These are phyloP conservation scores for Dascyllus trimaculatus DNA, from an alignment of 2,113 vertebrate genomes.

Conservation along the genomic window DNA sequence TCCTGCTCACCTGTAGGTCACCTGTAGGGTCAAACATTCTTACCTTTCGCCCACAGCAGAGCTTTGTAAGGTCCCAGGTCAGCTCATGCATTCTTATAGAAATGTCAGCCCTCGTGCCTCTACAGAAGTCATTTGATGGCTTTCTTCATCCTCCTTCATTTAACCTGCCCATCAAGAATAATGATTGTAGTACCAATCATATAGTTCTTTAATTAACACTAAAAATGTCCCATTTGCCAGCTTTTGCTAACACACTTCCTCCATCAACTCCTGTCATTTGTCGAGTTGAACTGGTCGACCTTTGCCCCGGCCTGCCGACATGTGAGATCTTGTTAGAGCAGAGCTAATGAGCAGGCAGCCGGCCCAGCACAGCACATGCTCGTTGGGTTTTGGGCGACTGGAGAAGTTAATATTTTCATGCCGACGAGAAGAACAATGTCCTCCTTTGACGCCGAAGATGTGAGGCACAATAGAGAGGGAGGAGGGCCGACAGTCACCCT, in stretches of 20 bases:
- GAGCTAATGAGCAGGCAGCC: conserved; percentile 41
- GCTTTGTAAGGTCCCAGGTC: conserved; percentile 49
- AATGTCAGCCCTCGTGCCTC: conserved; percentile 10
- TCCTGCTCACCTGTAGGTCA: conserved; percentile 24
- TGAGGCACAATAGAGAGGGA: conserved; percentile 23
- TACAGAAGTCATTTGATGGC: neutral
- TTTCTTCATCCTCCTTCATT: neutral
- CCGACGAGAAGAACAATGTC: conserved; percentile 54
- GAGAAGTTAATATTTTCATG: conserved; percentile 52
- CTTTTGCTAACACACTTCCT: neutral
- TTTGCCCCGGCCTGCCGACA: conserved; percentile 25
- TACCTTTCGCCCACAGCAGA: conserved; percentile 11
- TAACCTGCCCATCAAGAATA: neutral
- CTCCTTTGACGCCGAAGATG: conserved; percentile 58
- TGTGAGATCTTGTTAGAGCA: conserved; percentile 33
- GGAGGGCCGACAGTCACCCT: conserved; percentile 47
- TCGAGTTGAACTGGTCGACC: conserved; percentile 46
- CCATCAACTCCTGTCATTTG: conserved; percentile 19
- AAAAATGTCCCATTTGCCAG: neutral
- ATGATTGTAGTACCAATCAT: neutral
- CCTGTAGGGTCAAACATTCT: conserved; percentile 27
- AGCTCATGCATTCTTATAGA: neutral
- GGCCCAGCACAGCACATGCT: conserved; percentile 33
- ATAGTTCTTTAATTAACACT: neutral
- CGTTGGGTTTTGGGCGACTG: conserved; percentile 8